Evolutionary conservation across 1,140 invertebrate genomes (phyloP).

Genomic region (Orchestia grillus): DNA sequence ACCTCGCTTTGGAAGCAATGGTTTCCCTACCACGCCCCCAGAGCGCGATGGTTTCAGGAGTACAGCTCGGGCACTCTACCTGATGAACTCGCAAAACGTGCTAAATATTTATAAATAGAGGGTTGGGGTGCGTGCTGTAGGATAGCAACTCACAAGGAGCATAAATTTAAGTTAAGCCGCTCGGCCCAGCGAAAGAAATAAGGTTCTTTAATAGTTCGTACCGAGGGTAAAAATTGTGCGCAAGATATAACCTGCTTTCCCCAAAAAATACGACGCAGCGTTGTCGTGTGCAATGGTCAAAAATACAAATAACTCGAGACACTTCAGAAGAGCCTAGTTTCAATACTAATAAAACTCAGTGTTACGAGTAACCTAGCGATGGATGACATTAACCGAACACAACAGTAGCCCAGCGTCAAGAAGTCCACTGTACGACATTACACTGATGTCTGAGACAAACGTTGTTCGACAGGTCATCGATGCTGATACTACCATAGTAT

Average conservation of each 20-base stretch:
- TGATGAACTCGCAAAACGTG: background rate
- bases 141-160: background rate
- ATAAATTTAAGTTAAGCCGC: background rate
- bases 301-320: too few species aligned
- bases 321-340: too few species aligned
- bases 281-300: too few species aligned
- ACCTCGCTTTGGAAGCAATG: background rate
- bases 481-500: too few species aligned
- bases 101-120: background rate
- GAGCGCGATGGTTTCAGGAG: background rate
- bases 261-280: too few species aligned
- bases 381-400: too few species aligned
- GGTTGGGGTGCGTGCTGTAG: background rate
- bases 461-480: too few species aligned
- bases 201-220: background rate
- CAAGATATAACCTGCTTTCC: background rate
- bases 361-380: too few species aligned
- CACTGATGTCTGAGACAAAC: too few species aligned
- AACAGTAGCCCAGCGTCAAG: too few species aligned
- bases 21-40: background rate
- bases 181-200: background rate
- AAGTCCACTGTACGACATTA: too few species aligned
- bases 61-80: background rate
- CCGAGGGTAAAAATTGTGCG: background rate
- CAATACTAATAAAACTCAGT: too few species aligned